phyloP scores from a whole-genome alignment of 2,888 invertebrate species.

The Plebejus melissa region DNA sequence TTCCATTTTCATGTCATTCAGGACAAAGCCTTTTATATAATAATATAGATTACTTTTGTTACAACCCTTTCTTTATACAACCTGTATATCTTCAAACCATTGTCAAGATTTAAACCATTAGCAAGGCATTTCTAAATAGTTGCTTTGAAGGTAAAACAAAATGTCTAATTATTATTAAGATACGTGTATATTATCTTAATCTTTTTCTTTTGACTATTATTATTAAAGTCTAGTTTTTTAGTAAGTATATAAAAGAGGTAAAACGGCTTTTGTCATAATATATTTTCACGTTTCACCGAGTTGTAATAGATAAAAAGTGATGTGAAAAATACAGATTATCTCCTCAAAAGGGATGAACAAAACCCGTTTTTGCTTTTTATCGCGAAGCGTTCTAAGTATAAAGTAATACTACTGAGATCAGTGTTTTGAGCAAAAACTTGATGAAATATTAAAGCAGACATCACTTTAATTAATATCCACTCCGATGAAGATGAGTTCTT shows the following conservation, averaged over 20 bases:
- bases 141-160: too few relatives aligned
- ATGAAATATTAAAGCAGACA: conserved; percentile 36
- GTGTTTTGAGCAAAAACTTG: conserved; percentile 31
- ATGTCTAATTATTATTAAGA: too few relatives aligned
- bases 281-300: not conserved
- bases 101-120: too few relatives aligned
- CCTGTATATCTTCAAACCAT: too few relatives aligned
- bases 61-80: too few relatives aligned
- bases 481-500: conserved; percentile 31
- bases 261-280: not conserved
- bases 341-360: not conserved
- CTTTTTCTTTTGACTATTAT: too few relatives aligned
- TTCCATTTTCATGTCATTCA: too few relatives aligned
- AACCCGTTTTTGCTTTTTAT: not conserved
- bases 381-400: not conserved
- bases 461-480: conserved; percentile 38
- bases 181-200: too few relatives aligned
- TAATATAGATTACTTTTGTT: too few relatives aligned
- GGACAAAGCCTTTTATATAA: too few relatives aligned
- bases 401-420: conserved; percentile 22
- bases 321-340: not conserved
- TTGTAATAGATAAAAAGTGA: not conserved
- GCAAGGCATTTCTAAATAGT: too few relatives aligned
- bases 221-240: not conserved
- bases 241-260: not conserved